Evolutionary conservation across 2,888 invertebrate species (phyloP), one percentile per base, ranked within the genome.

Genomic region (Scrobipalpa costella): DNA sequence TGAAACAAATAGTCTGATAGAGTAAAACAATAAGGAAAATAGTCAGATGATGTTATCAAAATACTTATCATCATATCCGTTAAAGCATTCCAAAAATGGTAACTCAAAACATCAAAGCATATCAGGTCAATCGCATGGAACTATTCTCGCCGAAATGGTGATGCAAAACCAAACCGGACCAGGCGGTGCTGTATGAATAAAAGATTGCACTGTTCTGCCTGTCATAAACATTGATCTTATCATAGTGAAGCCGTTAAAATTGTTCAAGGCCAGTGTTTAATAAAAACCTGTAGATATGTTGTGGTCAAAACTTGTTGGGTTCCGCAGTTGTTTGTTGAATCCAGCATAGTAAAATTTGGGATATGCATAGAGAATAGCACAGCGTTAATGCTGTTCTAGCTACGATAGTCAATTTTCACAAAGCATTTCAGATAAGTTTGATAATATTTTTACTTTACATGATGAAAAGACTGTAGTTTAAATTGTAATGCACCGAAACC

Each of bases 181-280:
- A 34, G n/a, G 49, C 49, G 1, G 49, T 15, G 15, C 49, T 34
- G 34, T 47, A 60, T 50, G 57, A 63, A 64, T 59, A 61, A 60
- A 57, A 60, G 44, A 61, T 63, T 57, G 57, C 38, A 57, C 11
- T 36, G 50, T 19, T 36, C 17, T 50, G 13, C n/a, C 17, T 19
- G 47, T 40, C 33, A 52, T 52, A 52, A 52, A 61, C 40, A 52
- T 27, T 13, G 52, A 38, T 50, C 19, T 61, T 64, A 64, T 64
- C 64, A 61, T 50, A 49, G 57, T 34, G 36, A 13, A 47, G 60
- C 49, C 57, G 61, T 61, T 64, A 49, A 60, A 61, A 57, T 57
- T 52, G 71, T 74, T 75, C 76, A 78, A 76, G 74, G 74, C 65
- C 75, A 60, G 7, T 21, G 0, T 13, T 27, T 27, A 52, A 19